phyloP scores from a whole-genome alignment of 2,113 vertebrate genomes.

The Hucho hucho region DNA sequence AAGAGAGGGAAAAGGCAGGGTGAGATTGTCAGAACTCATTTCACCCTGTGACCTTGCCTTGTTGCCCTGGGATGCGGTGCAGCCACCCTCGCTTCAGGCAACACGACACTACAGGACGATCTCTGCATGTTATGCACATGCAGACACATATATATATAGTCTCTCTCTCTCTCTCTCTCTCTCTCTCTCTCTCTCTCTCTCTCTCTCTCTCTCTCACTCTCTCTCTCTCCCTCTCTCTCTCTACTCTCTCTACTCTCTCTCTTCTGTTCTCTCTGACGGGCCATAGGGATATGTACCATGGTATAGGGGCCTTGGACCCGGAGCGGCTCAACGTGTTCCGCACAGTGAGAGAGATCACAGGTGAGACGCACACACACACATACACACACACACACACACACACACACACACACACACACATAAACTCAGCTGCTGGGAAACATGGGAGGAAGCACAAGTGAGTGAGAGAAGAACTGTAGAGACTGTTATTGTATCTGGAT shows the following conservation, averaged over 20 bases:
- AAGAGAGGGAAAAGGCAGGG: neutral
- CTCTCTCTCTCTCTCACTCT: neutral
- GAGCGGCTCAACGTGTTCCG: conserved; percentile 91
- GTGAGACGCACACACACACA: conserved; percentile 67
- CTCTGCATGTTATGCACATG: neutral
- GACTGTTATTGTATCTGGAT: conserved; percentile 15
- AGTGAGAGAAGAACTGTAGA: neutral
- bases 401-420: neutral
- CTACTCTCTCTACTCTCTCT: neutral
- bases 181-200: neutral
- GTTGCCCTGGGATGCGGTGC: neutral
- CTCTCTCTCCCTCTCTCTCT: conserved; percentile 5
- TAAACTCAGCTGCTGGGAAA: neutral
- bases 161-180: neutral
- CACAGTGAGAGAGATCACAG: conserved; percentile 96
- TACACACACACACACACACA: neutral
- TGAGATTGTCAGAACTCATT: conserved; percentile 1
- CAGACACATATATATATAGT: neutral
- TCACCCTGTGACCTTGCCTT: neutral
- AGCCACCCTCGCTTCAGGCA: neutral
- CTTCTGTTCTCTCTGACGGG: neutral
- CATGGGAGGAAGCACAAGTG: neutral
- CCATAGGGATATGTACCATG: conserved; percentile 91
- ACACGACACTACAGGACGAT: neutral
- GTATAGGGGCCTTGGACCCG: conserved; percentile 90